These are phyloP conservation scores for Ischnura elegans DNA, from an alignment of 2,888 invertebrate genomes.

Conservation along the genomic window DNA sequence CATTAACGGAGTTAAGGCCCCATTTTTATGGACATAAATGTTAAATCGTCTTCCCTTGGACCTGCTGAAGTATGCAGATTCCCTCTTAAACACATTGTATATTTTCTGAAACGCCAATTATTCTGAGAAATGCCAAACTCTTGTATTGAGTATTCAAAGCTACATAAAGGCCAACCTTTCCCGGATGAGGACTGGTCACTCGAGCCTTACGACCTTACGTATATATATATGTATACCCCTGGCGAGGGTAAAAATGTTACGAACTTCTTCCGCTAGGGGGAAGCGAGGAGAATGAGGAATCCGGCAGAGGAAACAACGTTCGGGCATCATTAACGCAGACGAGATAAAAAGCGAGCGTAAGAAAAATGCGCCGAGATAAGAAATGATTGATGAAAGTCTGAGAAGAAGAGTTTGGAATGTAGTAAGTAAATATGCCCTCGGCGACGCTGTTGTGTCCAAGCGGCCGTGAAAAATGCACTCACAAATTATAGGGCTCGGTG, in stretches of 20 bases:
- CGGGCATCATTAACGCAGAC: neutral
- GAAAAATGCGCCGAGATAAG: neutral
- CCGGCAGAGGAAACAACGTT: neutral
- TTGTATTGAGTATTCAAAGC: neutral
- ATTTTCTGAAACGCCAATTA: too few species aligned
- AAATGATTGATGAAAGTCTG: slow-evolving; percentile 31
- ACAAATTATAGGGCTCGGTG: neutral
- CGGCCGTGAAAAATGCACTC: neutral
- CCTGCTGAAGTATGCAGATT: too few species aligned
- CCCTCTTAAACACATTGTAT: too few species aligned
- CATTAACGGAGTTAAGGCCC: too few species aligned
- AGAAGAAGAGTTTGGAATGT: neutral
- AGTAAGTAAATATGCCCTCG: neutral
- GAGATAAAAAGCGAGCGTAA: neutral
- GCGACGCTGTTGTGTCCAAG: neutral
- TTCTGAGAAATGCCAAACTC: too few species aligned
- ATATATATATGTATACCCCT: too few species aligned
- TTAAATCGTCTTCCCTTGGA: too few species aligned
- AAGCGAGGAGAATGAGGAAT: neutral
- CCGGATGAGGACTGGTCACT: too few species aligned
- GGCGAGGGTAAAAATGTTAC: too few species aligned
- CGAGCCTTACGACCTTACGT: too few species aligned
- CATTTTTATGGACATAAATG: too few species aligned
- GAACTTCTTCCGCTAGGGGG: neutral
- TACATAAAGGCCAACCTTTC: neutral